These are phyloP conservation scores for Xylophagus ater DNA, from an alignment of 2,888 invertebrate genomes.

Conservation along the genomic window DNA sequence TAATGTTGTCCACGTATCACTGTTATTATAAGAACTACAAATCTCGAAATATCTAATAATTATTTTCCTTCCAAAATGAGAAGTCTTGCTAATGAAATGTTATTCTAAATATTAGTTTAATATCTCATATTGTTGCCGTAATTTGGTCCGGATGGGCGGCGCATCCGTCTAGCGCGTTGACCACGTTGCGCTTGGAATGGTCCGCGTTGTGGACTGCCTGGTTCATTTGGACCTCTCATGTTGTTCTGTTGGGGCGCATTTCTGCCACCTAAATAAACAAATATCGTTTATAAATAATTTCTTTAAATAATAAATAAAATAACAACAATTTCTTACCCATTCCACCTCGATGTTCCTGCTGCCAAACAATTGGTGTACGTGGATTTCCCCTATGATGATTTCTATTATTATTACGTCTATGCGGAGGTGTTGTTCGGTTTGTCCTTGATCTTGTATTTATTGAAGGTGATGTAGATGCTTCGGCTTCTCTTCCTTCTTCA, in stretches of 20 bases:
- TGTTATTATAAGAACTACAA: too few species aligned
- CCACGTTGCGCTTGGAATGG: constrained; percentile 26
- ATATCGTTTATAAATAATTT: neutral
- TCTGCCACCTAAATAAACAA: constrained; percentile 14
- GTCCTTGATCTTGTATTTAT: constrained; percentile 44
- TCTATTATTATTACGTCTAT: constrained; percentile 31
- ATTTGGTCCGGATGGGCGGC: constrained; percentile 31
- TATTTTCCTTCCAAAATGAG: too few species aligned
- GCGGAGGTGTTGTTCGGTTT: constrained; percentile 29
- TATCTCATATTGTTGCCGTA: constrained; percentile 30
- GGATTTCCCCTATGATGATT: constrained; percentile 35
- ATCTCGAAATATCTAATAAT: too few species aligned
- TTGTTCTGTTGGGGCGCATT: constrained; percentile 19
- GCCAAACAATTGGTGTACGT: constrained; percentile 55
- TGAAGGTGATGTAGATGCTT: constrained; percentile 54
- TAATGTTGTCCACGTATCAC: too few species aligned
- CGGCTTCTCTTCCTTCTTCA: constrained; percentile 73
- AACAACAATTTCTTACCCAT: constrained; percentile 8
- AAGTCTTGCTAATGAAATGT: too few species aligned
- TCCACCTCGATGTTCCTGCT: constrained; percentile 20
- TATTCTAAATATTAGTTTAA: too few species aligned
- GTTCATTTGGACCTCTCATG: constrained; percentile 18
- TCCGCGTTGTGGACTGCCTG: constrained; percentile 7
- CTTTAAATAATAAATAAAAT: neutral
- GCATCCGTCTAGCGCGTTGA: constrained; percentile 33